These are phyloP conservation scores for Epistrophe eligans DNA, from an alignment of 2,888 invertebrate species.

Conservation along the genomic window DNA sequence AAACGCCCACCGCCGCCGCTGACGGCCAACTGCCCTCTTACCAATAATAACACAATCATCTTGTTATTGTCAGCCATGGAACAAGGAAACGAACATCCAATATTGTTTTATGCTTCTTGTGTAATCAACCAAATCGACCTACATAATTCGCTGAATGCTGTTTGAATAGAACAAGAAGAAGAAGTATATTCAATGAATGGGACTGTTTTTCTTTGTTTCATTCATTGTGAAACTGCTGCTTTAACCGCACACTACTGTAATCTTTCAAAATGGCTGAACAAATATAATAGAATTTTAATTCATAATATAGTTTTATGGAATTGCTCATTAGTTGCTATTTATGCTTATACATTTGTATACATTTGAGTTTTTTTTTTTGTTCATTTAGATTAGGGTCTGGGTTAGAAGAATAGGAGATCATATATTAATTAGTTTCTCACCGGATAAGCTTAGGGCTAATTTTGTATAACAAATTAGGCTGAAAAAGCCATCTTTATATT, in stretches of 20 bases:
- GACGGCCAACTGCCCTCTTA: not conserved
- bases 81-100: conserved; percentile 11
- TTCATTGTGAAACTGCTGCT: not conserved
- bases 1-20: not conserved
- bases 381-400: too few relatives aligned
- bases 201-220: conserved; percentile 28
- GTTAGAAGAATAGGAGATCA: too few relatives aligned
- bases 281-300: conserved; percentile 9
- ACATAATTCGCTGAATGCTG: conserved; percentile 48
- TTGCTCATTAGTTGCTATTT: not conserved
- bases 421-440: too few relatives aligned
- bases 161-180: not conserved
- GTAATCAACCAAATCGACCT: conserved; percentile 59
- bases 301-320: not conserved
- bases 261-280: conserved; percentile 29
- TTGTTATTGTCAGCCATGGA: not conserved
- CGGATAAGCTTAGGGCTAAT: too few relatives aligned
- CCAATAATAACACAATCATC: not conserved
- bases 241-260: not conserved
- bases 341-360: too few relatives aligned
- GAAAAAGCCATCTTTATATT: too few relatives aligned
- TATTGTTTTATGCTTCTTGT: conserved; percentile 43
- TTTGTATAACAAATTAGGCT: too few relatives aligned
- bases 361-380: too few relatives aligned
- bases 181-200: too few relatives aligned